These are phyloP conservation scores for Marisa cornuarietis DNA, from an alignment of 1,140 invertebrate genomes.

Conservation along the genomic window DNA sequence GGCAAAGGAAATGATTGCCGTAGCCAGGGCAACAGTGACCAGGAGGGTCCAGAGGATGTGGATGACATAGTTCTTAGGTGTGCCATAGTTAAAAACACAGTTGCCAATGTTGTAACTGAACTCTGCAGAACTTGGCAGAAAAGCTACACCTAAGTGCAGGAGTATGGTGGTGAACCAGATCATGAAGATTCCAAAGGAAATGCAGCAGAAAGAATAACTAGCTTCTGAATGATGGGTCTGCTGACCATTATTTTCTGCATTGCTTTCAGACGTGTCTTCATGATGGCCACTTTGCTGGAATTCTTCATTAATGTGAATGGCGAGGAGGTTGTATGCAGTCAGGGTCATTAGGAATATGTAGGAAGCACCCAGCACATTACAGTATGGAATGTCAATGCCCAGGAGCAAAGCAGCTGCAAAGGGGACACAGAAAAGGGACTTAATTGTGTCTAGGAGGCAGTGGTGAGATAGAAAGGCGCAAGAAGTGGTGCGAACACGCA, in stretches of 20 bases:
- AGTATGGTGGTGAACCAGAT: slow-evolving; percentile 87
- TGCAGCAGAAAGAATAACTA: slow-evolving; percentile 73
- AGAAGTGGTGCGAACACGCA: slow-evolving; percentile 48
- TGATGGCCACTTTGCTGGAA: slow-evolving; percentile 70
- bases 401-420: slow-evolving; percentile 78
- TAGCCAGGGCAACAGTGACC: slow-evolving; percentile 84
- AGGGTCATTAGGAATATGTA: slow-evolving; percentile 89
- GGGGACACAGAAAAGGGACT: slow-evolving; percentile 50
- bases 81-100: slow-evolving; percentile 79
- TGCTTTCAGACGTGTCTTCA: slow-evolving; percentile 36
- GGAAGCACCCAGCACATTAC: slow-evolving; percentile 87
- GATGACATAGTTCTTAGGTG: slow-evolving; percentile 86
- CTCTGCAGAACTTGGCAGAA: slow-evolving; percentile 66
- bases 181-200: slow-evolving; percentile 90
- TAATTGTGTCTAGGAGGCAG: slow-evolving; percentile 54
- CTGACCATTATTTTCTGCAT: too few species aligned
- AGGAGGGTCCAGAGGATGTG: slow-evolving; percentile 90
- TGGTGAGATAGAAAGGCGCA: slow-evolving; percentile 60
- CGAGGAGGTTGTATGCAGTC: slow-evolving; percentile 90
- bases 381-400: slow-evolving; percentile 85
- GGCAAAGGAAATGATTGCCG: slow-evolving; percentile 85
- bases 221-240: not conserved
- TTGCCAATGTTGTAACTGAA: slow-evolving; percentile 73
- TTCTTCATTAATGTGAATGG: slow-evolving; percentile 88
- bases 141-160: slow-evolving; percentile 90